Conservation (phyloP, 2,888 invertebrate species). For the Neuroscelio doddi region DNA sequence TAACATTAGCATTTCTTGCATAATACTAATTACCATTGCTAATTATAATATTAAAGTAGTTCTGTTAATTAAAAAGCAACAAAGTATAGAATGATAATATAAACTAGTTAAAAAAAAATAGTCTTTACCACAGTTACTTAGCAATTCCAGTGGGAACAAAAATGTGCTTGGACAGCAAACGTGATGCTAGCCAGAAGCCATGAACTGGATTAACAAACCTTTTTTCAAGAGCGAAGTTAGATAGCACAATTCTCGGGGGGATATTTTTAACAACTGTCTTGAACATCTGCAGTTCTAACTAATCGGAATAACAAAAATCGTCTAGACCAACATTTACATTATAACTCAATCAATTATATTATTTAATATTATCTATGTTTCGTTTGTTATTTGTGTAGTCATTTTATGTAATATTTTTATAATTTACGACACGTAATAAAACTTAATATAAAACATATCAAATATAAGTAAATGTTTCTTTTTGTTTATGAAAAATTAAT, state of each 20-base stretch:
- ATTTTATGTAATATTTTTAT: too few relatives aligned
- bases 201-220: slow-evolving; percentile 8
- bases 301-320: too few relatives aligned
- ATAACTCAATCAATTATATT: too few relatives aligned
- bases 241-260: not conserved
- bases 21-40: not conserved
- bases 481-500: too few relatives aligned
- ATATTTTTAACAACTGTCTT: slow-evolving; percentile 6
- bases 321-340: too few relatives aligned
- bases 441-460: too few relatives aligned
- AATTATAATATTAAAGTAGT: not conserved
- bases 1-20: too few relatives aligned
- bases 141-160: slow-evolving; percentile 2
- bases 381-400: too few relatives aligned
- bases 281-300: slow-evolving; percentile 3
- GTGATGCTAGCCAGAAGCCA: slow-evolving; percentile 6
- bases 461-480: too few relatives aligned
- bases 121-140: not conserved
- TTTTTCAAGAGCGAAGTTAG: slow-evolving; percentile 9
- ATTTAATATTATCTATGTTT: too few relatives aligned
- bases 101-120: not conserved
- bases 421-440: too few relatives aligned
- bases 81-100: not conserved
- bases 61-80: not conserved
- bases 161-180: slow-evolving; percentile 10